Percentiles rank a stretch among this genome's conserved stretches.
These are phyloP conservation scores for Anaspis maculata DNA, from an alignment of 2,888 invertebrate genomes.

Conservation along the genomic window DNA sequence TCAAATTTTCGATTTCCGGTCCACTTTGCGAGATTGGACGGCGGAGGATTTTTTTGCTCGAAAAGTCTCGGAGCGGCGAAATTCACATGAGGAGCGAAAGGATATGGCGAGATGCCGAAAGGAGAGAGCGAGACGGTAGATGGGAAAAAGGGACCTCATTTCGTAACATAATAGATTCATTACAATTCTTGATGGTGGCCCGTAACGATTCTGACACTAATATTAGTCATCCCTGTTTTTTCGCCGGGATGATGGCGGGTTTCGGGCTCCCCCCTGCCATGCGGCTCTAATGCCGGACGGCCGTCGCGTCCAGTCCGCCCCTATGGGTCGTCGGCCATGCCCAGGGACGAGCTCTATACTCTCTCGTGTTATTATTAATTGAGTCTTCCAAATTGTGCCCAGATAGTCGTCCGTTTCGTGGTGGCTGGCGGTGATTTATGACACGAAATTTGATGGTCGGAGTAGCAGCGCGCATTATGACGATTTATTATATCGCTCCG, in stretches of 20 bases:
- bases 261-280: conserved; percentile 16
- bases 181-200: conserved; percentile 35
- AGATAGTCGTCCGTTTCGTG: too few relatives aligned
- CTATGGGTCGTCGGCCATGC: conserved; percentile 22
- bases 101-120: too few relatives aligned
- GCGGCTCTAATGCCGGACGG: conserved; percentile 29
- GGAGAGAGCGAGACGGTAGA: not conserved
- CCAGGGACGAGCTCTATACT: conserved; percentile 5
- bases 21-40: too few relatives aligned
- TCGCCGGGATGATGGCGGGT: conserved; percentile 24
- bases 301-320: conserved; percentile 26
- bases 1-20: too few relatives aligned
- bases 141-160: conserved; percentile 22
- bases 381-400: conserved; percentile 25
- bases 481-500: conserved; percentile 20
- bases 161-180: conserved; percentile 39
- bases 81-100: too few relatives aligned
- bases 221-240: conserved; percentile 38
- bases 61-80: too few relatives aligned
- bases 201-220: conserved; percentile 34
- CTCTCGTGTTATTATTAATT: conserved; percentile 28
- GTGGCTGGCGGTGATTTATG: conserved; percentile 27
- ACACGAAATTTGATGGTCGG: conserved; percentile 16
- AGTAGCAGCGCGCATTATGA: too few relatives aligned
- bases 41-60: too few relatives aligned